These are phyloP conservation scores for Drosophila ficusphila DNA, from an alignment of 1,140 invertebrate genomes.

Conservation along the genomic window DNA sequence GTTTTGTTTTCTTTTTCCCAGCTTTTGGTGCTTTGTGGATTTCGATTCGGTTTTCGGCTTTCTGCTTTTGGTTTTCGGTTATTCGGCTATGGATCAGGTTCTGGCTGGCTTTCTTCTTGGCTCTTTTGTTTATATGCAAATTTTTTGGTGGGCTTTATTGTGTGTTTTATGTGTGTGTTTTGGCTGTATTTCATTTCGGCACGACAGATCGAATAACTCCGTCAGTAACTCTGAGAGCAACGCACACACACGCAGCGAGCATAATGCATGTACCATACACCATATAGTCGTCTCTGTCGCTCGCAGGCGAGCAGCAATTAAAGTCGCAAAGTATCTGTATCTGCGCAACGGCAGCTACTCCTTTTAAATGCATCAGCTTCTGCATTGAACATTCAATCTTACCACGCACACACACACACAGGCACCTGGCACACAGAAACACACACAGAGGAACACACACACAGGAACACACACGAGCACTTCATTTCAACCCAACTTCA, in stretches of 20 bases:
- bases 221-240: slow-evolving; percentile 30
- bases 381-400: slow-evolving; percentile 74
- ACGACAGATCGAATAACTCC: slow-evolving; percentile 54
- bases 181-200: slow-evolving; percentile 68
- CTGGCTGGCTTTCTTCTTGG: slow-evolving; percentile 41
- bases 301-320: slow-evolving; percentile 59
- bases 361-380: slow-evolving; percentile 80
- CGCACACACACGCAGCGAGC: slow-evolving; percentile 11
- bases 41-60: background rate
- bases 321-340: slow-evolving; percentile 73
- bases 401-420: slow-evolving; percentile 48
- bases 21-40: slow-evolving; percentile 10
- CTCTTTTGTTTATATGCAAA: slow-evolving; percentile 82
- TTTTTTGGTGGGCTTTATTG: slow-evolving; percentile 55
- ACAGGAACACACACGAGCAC: slow-evolving; percentile 54
- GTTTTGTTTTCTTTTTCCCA: slow-evolving; percentile 27
- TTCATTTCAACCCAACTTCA: slow-evolving; percentile 75
- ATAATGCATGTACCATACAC: background rate
- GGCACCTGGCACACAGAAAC: slow-evolving; percentile 19
- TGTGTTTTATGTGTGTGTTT: slow-evolving; percentile 41
- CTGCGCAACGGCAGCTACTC: slow-evolving; percentile 72
- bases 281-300: slow-evolving; percentile 73
- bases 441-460: slow-evolving; percentile 10
- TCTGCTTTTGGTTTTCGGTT: too few species aligned
- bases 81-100: slow-evolving; percentile 53